phyloP scores from a whole-genome alignment of 2,888 invertebrate genomes.

The Archaeoteleia sp. region DNA sequence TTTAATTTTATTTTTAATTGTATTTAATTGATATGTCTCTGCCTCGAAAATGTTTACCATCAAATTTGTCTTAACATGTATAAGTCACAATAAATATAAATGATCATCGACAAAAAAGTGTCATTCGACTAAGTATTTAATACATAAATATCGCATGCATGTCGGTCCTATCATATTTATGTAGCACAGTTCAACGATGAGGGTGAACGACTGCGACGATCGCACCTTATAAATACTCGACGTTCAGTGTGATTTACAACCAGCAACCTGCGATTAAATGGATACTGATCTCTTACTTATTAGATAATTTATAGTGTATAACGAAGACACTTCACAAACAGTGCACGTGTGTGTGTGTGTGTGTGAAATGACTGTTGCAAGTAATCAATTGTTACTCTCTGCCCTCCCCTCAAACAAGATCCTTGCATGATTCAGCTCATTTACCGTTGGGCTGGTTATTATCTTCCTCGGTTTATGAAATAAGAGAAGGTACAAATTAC shows the following conservation, averaged over 20 bases:
- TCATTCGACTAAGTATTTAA: too few species aligned
- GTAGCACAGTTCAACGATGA: slow-evolving; percentile 6
- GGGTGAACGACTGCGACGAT: slow-evolving; percentile 26
- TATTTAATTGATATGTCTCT: too few species aligned
- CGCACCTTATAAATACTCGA: slow-evolving; percentile 30
- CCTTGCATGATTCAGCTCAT: slow-evolving; percentile 29
- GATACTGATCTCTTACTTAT: too few species aligned
- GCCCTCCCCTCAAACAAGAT: slow-evolving; percentile 19
- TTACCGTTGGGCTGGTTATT: slow-evolving; percentile 34
- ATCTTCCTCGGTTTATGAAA: slow-evolving; percentile 11
- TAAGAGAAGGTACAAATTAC: too few species aligned
- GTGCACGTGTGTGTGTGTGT: too few species aligned
- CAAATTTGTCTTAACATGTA: too few species aligned
- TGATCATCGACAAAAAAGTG: too few species aligned
- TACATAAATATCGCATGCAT: too few species aligned
- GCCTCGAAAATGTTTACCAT: too few species aligned
- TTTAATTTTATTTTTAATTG: too few species aligned
- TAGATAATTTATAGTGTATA: slow-evolving; percentile 26
- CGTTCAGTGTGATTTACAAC: slow-evolving; percentile 19
- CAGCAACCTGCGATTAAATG: slow-evolving; percentile 26
- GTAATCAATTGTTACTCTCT: slow-evolving; percentile 43
- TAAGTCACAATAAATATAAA: too few species aligned
- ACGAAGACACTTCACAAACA: slow-evolving; percentile 21
- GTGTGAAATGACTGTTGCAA: slow-evolving; percentile 24
- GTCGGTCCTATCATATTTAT: slow-evolving; percentile 22